Evolutionary conservation across 1,140 invertebrate genomes (phyloP), one percentile per base, ranked within the genome.

Genomic region (Saccostrea echinata): DNA sequence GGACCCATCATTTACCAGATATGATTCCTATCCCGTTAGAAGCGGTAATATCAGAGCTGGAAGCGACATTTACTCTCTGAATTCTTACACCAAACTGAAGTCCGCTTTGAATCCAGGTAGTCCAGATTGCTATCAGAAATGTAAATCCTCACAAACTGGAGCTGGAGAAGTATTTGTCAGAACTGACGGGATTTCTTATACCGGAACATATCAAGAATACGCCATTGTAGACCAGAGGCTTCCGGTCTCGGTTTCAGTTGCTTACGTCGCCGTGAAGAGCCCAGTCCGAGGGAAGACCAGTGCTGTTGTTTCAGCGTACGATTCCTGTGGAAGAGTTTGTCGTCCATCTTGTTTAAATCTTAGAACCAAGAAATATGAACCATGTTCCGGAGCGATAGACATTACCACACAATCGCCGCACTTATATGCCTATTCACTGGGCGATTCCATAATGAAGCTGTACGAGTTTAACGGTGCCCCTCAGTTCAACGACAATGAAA

Each of bases 301-400:
- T 18, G 89, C 90, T 57, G 91, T 91, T 12, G 57, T 92, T n/a
- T 84, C 90, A 4, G 93, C 92, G 1, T 92, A 91, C 82, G 93
- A 94, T 84, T 91, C 91, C 0, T 94, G 93, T 84, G 93, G 93
- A 27, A 88, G 92, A 84, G 87, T 93, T 0, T 94, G 93, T 86
- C 90, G 90, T 84, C 90, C 92, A 11, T 90, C 90, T 27, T 94
- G 92, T 87, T 91, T 90, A 86, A 80, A 90, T 33, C 84, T 89
- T 0, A 82, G 84, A 30, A 89, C 89, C n/a, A 61, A 87, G 4
- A 84, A 87, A 33, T 94, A 91, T 83, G 88, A 89, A 21, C 84
- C 90, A 30, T 94, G 92, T 71, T 90, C 90, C 0, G 93, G 92
- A 2, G 91, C 91, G 8, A 88, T 93, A 24, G 84, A 89, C 53